phyloP scores from a whole-genome alignment of 2,888 invertebrate genomes.

The Pyrgus malvae region DNA sequence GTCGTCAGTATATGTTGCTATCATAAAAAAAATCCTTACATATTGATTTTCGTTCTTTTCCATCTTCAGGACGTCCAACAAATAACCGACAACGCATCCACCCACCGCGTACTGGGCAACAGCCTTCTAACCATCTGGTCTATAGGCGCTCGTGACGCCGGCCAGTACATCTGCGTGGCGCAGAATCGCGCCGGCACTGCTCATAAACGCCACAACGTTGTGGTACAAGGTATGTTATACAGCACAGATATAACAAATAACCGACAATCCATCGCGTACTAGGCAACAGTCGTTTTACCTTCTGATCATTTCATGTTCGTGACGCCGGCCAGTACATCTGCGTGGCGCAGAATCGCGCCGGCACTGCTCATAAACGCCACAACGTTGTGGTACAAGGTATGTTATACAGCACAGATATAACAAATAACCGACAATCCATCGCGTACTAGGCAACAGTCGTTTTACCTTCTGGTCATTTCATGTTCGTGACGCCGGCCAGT shows the following conservation, averaged over 20 bases:
- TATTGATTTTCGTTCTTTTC: too few species aligned
- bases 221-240: constrained; percentile 50
- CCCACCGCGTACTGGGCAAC: constrained; percentile 58
- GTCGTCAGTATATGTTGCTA: too few species aligned
- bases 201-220: constrained; percentile 60
- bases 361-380: constrained; percentile 62
- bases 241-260: constrained; percentile 44
- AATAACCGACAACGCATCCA: constrained; percentile 45
- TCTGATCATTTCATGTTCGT: constrained; percentile 63
- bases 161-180: constrained; percentile 82
- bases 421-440: constrained; percentile 49
- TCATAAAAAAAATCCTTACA: too few species aligned
- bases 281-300: constrained; percentile 60
- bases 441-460: constrained; percentile 58
- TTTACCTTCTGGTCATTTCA: constrained; percentile 68
- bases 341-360: constrained; percentile 79
- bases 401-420: constrained; percentile 30
- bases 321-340: constrained; percentile 83
- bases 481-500: constrained; percentile 77
- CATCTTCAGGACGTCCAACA: constrained; percentile 55
- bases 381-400: constrained; percentile 60
- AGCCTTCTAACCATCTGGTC: constrained; percentile 68
- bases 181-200: constrained; percentile 76
- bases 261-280: constrained; percentile 51
- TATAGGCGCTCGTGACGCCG: constrained; percentile 69